Base-by-base conservation (phyloP, 2,888 invertebrate species). In the Hanleya hanleyi region DNA sequence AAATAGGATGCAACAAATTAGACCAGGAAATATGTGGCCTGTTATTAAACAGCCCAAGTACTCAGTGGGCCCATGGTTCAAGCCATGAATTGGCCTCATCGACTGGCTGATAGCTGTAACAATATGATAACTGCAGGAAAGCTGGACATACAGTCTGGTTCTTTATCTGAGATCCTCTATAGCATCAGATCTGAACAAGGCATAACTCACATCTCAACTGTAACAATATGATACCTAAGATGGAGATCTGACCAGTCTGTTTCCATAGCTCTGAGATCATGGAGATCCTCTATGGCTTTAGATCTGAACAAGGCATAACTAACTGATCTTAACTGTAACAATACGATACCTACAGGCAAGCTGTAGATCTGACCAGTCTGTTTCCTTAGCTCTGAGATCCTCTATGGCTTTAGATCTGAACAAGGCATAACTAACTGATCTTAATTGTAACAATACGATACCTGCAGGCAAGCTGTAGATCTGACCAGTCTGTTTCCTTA, bases 251-350 rank as follows among this genome's bases (percentile, higher is more conserved):
- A 84, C 89, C 88, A 89, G 41, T 87, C 86, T 15, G 83, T 64
- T 36, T 88, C 87, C 65, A 83, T 80, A 9, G 87, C 85, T 41
- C 90, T 83, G 38, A 90, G 80, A n/a, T n/a, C n/a, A n/a, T n/a
- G n/a, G n/a, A n/a, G n/a, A 77, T 91, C 91, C 76, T 91, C 91
- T 65, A 87, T 88, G 9, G 90, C 84, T 67, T 90, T 88, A 37
- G 91, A 91, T 38, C 91, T 79, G 41, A 91, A 88, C 49, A 91
- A 82, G 0, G 91, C 87, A 80, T 92, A 92, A 61, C 91, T 91
- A 36, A 1, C 29, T 51, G 22, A 15, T n/a, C 41, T 12, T 37
- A 29, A n/a, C 37, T 69, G 26, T 38, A 47, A 4, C 7, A 12
- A 6, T 49, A n/a, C n/a, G n/a, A n/a, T 75, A 90, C 90, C 87